Conservation (phyloP, 35 echinoderm and acorn worm genomes). For the Apostichopus parvimensis region DNA sequence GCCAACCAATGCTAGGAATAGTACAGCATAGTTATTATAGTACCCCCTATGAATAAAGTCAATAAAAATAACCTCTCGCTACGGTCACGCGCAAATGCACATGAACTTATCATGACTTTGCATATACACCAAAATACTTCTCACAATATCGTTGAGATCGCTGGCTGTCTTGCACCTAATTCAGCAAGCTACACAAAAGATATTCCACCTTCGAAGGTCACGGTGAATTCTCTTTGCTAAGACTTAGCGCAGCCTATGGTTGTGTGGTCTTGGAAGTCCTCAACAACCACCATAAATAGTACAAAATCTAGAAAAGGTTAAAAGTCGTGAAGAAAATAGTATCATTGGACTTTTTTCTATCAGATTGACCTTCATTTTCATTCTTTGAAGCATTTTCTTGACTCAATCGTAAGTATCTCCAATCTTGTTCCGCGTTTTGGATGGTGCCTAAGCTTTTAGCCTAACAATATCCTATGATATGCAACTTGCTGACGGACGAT, state of each 20-base stretch:
- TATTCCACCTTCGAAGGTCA: too few species aligned
- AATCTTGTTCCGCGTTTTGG: neutral
- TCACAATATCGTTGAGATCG: too few species aligned
- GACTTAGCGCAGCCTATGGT: constrained; percentile 32
- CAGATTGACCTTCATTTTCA: constrained; percentile 46
- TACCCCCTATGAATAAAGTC: too few species aligned
- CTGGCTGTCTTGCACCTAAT: constrained; percentile 16
- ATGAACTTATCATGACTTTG: too few species aligned
- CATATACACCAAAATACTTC: neutral
- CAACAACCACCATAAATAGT: constrained; percentile 32
- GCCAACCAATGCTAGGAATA: too few species aligned
- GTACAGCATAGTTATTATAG: too few species aligned
- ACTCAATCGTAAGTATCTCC: constrained; percentile 15
- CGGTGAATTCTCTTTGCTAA: too few species aligned
- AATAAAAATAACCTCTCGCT: neutral
- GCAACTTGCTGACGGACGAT: too few species aligned
- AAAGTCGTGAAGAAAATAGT: neutral
- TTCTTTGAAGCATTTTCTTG: constrained; percentile 37
- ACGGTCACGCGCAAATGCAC: neutral
- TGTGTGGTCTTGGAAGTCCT: constrained; percentile 26
- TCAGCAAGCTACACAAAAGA: neutral
- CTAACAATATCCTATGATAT: neutral
- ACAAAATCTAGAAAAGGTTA: constrained; percentile 19
- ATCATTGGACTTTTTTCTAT: constrained; percentile 33
- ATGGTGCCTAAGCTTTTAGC: neutral